phyloP scores from a whole-genome alignment of 2,888 invertebrate species.

The Meta bourneti region DNA sequence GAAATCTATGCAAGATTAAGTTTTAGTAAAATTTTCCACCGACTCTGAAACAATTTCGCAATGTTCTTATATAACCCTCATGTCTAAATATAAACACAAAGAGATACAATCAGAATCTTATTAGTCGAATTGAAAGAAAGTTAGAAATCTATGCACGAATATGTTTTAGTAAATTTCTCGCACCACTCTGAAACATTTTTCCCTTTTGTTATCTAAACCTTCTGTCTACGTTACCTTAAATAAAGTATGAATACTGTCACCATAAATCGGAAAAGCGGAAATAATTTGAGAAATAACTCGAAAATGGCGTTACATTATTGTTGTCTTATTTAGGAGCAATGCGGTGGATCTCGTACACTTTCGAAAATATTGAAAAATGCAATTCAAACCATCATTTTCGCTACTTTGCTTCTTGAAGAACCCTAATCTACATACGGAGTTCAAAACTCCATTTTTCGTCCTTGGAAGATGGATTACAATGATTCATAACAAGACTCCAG shows the following conservation, averaged over 20 bases:
- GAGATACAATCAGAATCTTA: too few species aligned
- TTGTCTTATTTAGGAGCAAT: background rate
- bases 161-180: too few species aligned
- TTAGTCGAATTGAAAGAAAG: too few species aligned
- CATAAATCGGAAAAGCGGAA: background rate
- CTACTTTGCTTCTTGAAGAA: background rate
- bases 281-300: background rate
- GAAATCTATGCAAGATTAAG: too few species aligned
- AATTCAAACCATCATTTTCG: background rate
- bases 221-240: background rate
- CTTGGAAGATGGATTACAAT: slow-evolving; percentile 11
- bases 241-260: background rate
- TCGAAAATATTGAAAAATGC: background rate
- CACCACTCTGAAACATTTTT: too few species aligned
- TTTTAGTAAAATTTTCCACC: too few species aligned
- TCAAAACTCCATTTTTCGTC: background rate
- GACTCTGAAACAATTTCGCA: too few species aligned
- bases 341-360: background rate
- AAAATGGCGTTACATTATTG: background rate
- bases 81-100: too few species aligned
- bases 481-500: background rate
- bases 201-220: too few species aligned
- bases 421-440: background rate
- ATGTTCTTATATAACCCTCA: too few species aligned
- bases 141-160: too few species aligned